Evolutionary conservation across 2,797 vertebrate genomes (phyloP).

Genomic region (Typhlichthys eigenmanni): DNA sequence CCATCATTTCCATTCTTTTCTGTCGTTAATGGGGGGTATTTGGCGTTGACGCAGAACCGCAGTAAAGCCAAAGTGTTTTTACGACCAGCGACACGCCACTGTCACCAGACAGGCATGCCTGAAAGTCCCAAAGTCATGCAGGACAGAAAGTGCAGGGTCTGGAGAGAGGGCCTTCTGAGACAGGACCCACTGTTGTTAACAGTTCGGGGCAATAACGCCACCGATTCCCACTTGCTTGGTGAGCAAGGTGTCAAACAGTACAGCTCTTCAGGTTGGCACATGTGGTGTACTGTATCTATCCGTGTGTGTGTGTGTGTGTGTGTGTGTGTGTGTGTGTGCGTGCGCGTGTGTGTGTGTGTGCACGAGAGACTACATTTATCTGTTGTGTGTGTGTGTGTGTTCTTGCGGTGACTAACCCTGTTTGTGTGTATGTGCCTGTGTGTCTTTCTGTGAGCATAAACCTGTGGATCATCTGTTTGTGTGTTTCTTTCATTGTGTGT

Average conservation of each 20-base stretch:
- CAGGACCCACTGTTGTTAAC: slow-evolving; percentile 45
- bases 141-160: slow-evolving; percentile 48
- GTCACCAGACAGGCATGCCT: slow-evolving; percentile 38
- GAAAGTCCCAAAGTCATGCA: slow-evolving; percentile 68
- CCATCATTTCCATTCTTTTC: slow-evolving; percentile 65
- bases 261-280: slow-evolving; percentile 47
- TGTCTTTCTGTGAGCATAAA: background rate
- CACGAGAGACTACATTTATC: background rate
- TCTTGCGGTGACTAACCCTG: background rate
- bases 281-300: slow-evolving; percentile 28
- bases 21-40: slow-evolving; percentile 68
- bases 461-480: background rate
- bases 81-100: slow-evolving; percentile 39
- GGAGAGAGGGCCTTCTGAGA: slow-evolving; percentile 41
- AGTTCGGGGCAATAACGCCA: slow-evolving; percentile 58
- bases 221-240: slow-evolving; percentile 50
- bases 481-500: background rate
- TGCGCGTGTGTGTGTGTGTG: slow-evolving; percentile 7
- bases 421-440: slow-evolving; percentile 5
- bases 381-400: slow-evolving; percentile 1
- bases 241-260: slow-evolving; percentile 58
- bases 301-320: slow-evolving; percentile 12
- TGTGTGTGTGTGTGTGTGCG: background rate
- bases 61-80: slow-evolving; percentile 70
- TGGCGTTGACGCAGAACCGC: slow-evolving; percentile 56